Percentiles rank a stretch among this genome's conserved stretches.
Conservation (phyloP, 2,888 invertebrate genomes). For the Reticulitermes lucifugus region DNA sequence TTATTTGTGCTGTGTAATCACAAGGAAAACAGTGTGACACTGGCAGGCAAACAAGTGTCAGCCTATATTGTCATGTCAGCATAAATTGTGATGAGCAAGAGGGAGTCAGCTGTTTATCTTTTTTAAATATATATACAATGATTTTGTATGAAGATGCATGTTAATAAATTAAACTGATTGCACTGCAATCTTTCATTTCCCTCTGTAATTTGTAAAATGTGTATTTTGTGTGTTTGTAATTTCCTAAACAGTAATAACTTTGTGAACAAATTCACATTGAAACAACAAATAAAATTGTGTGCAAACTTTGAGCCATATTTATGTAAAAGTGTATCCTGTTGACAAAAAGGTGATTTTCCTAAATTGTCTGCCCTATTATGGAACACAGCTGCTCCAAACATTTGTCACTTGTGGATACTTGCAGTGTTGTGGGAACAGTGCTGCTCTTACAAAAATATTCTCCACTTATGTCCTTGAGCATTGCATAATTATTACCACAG, state of each 20-base stretch:
- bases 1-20: conserved; percentile 7
- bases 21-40: background rate
- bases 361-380: no score
- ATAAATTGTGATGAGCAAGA: conserved; percentile 3
- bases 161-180: background rate
- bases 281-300: background rate
- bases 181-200: background rate
- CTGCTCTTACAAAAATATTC: no score
- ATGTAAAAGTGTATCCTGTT: no score
- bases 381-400: no score
- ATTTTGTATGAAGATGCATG: conserved; percentile 21
- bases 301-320: background rate
- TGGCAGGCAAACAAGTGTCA: background rate
- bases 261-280: background rate
- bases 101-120: background rate
- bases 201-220: conserved; percentile 8
- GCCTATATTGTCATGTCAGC: background rate
- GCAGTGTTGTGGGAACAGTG: no score
- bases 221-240: conserved; percentile 9
- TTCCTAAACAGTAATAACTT: conserved; percentile 1
- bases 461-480: no score
- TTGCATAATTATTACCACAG: no score
- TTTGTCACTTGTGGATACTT: no score
- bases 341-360: no score
- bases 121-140: conserved; percentile 11